Evolutionary conservation across 2,888 invertebrate species (phyloP).

Genomic region (Entomobrya multifasciata): DNA sequence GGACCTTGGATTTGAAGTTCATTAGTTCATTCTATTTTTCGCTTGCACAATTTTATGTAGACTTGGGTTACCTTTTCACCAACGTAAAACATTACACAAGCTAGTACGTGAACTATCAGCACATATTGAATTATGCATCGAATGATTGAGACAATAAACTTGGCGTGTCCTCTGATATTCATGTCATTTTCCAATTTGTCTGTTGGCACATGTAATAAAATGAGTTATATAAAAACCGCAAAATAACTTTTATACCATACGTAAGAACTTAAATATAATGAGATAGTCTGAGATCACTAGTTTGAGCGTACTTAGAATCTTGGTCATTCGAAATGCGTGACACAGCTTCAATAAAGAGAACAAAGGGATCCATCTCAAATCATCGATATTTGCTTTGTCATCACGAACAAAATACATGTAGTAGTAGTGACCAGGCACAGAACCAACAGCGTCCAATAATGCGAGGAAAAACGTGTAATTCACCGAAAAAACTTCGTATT

Average conservation of each 20-base stretch:
- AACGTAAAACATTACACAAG: constrained; percentile 49
- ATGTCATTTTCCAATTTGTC: constrained; percentile 63
- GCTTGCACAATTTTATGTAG: no score
- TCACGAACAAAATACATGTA: not conserved
- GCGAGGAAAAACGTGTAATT: constrained; percentile 62
- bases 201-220: not conserved
- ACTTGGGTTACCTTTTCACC: constrained; percentile 54
- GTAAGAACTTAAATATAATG: no score
- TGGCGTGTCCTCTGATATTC: constrained; percentile 31
- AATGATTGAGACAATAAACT: constrained; percentile 12
- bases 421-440: not conserved
- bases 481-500: constrained; percentile 63
- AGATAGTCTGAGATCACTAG: no score
- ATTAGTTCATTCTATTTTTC: no score
- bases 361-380: not conserved
- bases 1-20: no score
- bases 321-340: constrained; percentile 52
- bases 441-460: constrained; percentile 39
- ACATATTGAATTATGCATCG: constrained; percentile 54
- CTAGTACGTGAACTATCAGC: constrained; percentile 42
- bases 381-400: not conserved
- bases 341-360: not conserved
- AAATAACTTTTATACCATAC: not conserved
- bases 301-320: constrained; percentile 48
- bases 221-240: not conserved